phyloP scores from a whole-genome alignment of 2,797 vertebrate genomes.

The Aeoliscus strigatus region DNA sequence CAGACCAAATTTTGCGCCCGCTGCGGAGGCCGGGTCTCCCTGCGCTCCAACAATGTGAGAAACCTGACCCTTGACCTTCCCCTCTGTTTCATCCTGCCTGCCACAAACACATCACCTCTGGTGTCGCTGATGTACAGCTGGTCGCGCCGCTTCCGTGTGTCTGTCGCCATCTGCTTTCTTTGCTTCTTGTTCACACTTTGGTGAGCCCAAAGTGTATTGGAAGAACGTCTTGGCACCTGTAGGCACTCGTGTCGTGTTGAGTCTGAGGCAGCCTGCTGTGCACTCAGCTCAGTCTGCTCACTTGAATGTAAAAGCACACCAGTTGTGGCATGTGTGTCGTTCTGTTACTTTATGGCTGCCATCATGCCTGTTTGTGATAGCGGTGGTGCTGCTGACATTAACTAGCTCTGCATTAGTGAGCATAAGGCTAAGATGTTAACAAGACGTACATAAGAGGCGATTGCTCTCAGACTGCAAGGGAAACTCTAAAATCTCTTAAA shows the following conservation, averaged over 20 bases:
- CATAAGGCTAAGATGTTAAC: too few species aligned
- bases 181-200: slow-evolving; percentile 56
- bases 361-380: slow-evolving; percentile 19
- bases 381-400: slow-evolving; percentile 2
- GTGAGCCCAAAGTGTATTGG: slow-evolving; percentile 51
- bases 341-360: slow-evolving; percentile 21
- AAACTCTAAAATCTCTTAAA: background rate
- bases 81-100: background rate
- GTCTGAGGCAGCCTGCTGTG: slow-evolving; percentile 20
- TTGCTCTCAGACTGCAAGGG: too few species aligned
- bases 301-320: slow-evolving; percentile 12
- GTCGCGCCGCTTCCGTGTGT: slow-evolving; percentile 35
- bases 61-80: slow-evolving; percentile 13
- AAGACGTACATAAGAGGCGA: too few species aligned
- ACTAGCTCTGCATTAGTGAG: slow-evolving; percentile 5
- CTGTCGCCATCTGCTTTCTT: slow-evolving; percentile 36
- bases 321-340: slow-evolving; percentile 30
- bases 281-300: slow-evolving; percentile 4
- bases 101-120: slow-evolving; percentile 32
- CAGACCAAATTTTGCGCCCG: slow-evolving; percentile 98
- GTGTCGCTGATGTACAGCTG: slow-evolving; percentile 5
- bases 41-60: slow-evolving; percentile 97
- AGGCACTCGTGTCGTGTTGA: slow-evolving; percentile 13
- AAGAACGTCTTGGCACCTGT: slow-evolving; percentile 41
- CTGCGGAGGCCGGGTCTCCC: slow-evolving; percentile 93